A percentile compares a stretch with the other conserved stretches of the same genome.
Evolutionary conservation across 2,113 vertebrate genomes (phyloP).

Genomic region (Bubo bubo): DNA sequence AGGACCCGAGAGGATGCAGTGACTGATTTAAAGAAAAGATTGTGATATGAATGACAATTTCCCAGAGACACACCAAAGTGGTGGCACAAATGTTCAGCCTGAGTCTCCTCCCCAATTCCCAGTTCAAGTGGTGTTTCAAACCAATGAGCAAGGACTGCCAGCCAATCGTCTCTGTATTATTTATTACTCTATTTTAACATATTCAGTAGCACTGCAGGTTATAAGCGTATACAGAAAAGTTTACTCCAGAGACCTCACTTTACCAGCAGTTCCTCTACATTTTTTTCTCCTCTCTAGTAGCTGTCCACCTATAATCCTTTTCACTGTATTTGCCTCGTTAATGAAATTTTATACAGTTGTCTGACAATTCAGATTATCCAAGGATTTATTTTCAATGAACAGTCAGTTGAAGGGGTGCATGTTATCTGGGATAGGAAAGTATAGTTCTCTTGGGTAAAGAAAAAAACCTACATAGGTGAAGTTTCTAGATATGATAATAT

Average conservation of each 20-base stretch:
- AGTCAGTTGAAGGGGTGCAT: neutral
- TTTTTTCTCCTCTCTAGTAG: neutral
- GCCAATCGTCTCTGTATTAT: neutral
- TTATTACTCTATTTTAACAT: neutral
- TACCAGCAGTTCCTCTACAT: neutral
- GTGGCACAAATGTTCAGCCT: neutral
- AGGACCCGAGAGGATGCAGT: slow-evolving; percentile 29
- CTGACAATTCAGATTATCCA: neutral
- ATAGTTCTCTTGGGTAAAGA: neutral
- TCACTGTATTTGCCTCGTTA: neutral
- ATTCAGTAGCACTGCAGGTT: neutral
- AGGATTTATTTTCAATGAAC: neutral
- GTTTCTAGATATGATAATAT: neutral
- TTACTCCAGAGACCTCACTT: neutral
- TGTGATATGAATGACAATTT: slow-evolving; percentile 69
- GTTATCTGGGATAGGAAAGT: neutral
- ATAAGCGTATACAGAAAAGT: neutral
- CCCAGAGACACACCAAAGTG: neutral
- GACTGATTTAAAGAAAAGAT: slow-evolving; percentile 50
- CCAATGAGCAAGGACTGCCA: neutral
- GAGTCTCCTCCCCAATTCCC: neutral
- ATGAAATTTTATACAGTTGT: neutral
- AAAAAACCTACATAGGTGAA: neutral
- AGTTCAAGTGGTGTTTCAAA: neutral
- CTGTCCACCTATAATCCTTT: neutral